Conservation (phyloP, 2,113 vertebrate genomes). For the Mesocricetus auratus region DNA sequence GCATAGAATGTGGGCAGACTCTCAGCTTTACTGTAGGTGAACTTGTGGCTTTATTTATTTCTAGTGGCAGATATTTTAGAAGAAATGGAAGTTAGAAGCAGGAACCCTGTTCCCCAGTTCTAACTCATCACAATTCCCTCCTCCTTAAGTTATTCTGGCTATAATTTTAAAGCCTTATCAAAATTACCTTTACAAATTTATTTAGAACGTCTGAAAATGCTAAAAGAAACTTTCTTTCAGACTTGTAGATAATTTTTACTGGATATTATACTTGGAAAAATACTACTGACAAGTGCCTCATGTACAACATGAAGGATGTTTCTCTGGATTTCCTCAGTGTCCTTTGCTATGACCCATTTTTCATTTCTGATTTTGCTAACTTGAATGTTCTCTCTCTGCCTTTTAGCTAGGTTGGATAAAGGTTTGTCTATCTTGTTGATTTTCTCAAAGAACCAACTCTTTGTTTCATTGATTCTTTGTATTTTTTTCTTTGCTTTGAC, state of each 20-base stretch:
- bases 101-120: background rate
- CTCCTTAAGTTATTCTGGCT: background rate
- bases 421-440: no score
- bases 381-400: no score
- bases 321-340: no score
- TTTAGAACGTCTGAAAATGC: background rate
- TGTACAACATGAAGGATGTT: background rate
- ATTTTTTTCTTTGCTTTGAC: no score
- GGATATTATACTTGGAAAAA: background rate
- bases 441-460: no score
- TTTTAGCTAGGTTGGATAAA: no score
- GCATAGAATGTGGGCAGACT: background rate
- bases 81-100: background rate
- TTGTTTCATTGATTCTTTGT: no score
- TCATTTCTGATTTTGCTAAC: no score
- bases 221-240: background rate
- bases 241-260: background rate
- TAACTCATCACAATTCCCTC: background rate
- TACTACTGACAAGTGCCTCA: background rate
- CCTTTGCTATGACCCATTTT: no score
- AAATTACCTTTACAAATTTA: background rate
- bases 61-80: background rate
- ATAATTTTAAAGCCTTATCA: background rate
- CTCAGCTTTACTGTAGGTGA: background rate
- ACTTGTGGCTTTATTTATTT: background rate